Conservation (phyloP, 2,113 vertebrate species). For the Hemiscyllium ocellatum region DNA sequence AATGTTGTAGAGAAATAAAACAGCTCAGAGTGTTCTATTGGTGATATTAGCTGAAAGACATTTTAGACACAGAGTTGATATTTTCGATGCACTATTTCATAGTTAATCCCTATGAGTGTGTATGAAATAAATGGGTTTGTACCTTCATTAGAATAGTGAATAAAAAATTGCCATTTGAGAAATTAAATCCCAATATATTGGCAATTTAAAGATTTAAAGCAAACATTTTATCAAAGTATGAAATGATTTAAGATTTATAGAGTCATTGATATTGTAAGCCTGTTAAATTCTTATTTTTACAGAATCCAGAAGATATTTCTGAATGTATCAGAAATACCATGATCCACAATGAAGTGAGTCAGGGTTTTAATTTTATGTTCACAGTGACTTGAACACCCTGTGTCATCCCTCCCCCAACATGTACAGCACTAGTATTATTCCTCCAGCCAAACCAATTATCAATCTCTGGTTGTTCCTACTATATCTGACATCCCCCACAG, state of each 20-base stretch:
- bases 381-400: neutral
- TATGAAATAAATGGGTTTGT: neutral
- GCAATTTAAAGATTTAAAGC: neutral
- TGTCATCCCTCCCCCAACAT: neutral
- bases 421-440: neutral
- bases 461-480: neutral
- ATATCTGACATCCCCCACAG: conserved; percentile 29
- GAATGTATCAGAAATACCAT: neutral
- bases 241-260: neutral
- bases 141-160: neutral
- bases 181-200: neutral
- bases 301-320: neutral
- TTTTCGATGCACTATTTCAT: conserved; percentile 44
- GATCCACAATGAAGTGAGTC: neutral
- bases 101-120: conserved; percentile 42
- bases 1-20: neutral
- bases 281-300: neutral
- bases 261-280: neutral
- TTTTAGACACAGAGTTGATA: neutral
- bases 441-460: conserved; percentile 16
- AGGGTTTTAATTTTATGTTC: neutral
- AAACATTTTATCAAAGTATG: neutral
- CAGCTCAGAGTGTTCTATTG: neutral
- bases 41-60: neutral
- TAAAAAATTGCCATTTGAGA: neutral